Evolutionary conservation across 2,888 invertebrate genomes (phyloP), one percentile per base, ranked within the genome.

Genomic region (Drosophila testacea): DNA sequence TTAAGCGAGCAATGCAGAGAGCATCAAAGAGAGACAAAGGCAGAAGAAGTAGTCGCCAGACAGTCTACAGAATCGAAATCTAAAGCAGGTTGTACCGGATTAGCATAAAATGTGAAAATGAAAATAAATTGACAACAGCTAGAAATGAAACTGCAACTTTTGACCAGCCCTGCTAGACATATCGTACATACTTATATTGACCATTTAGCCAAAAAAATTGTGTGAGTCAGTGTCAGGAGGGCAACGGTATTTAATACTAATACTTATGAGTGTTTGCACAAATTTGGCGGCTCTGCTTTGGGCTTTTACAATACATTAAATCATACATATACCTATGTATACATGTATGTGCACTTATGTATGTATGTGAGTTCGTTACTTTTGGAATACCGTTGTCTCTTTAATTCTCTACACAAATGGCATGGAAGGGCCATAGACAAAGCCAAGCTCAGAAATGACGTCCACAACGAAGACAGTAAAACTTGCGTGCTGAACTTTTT

Each of bases 311-410:
- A 46, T 46, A 47, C 36, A 47, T 55, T 44, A 36, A 56, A 46
- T 28, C 9, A 28, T 9, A 47, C 30, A 30, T n/a, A 16, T n/a
- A 28, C 6, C 11, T 32, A 22, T 6, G 16, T 9, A 34, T 54
- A 28, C 32, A 42, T 16, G 11, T 44, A n/a, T 30, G n/a, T 9
- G 2, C 22, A 30, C 30, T 6, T 30, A 10, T 57, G 36, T 48
- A 11, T 63, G 30, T 65, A 36, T 62, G 47, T 51, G 34, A 55
- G 75, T 77, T 62, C 52, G 62, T 77, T 77, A 67, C 57, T 79
- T 84, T 84, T 82, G 69, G 56, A 74, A 69, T 75, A 82, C 83
- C 83, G 88, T 87, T 80, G 69, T 56, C 63, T 79, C 81, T 79
- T 79, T 62, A 61, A 72, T 75, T 83, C 81, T 83, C 77, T 73